Evolutionary conservation across 30 jellyfish, hydroid and myxozoan genomes (phyloP).

Genomic region (Rhopilema esculentum): DNA sequence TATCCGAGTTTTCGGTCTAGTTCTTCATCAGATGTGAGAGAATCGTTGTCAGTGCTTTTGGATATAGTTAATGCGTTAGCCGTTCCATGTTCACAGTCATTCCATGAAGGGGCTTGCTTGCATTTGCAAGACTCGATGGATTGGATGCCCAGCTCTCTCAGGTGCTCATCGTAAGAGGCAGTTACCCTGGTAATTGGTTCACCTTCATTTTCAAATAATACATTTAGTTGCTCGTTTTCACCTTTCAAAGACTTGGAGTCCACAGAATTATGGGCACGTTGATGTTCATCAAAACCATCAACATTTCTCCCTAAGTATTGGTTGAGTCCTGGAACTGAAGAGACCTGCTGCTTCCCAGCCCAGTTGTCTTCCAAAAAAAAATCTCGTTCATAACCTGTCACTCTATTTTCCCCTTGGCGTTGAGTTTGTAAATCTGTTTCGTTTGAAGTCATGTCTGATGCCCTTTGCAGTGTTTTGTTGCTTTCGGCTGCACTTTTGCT

Average conservation of each 20-base stretch:
- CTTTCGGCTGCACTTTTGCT: not conserved
- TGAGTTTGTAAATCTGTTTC: not conserved
- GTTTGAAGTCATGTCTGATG: not conserved
- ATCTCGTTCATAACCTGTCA: not conserved
- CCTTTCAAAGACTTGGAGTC: not conserved
- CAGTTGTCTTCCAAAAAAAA: not conserved
- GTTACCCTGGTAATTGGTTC: not conserved
- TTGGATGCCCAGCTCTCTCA: not conserved
- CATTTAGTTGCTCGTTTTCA: not conserved
- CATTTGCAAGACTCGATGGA: not conserved
- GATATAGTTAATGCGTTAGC: not conserved
- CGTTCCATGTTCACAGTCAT: not conserved
- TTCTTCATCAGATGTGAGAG: conserved; percentile 36
- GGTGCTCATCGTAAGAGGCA: not conserved
- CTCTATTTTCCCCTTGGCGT: too few species aligned
- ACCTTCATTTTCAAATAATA: not conserved
- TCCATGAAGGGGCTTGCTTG: not conserved
- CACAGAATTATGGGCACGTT: not conserved
- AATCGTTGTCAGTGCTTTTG: not conserved
- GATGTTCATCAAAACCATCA: not conserved
- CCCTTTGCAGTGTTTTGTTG: not conserved
- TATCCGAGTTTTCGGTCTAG: conserved; percentile 28
- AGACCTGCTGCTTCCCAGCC: not conserved
- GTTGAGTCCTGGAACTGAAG: not conserved
- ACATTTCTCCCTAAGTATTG: not conserved